Evolutionary conservation across 1,140 invertebrate genomes (phyloP), one percentile per base, ranked within the genome.

Genomic region (Philopotamus ludificatus): DNA sequence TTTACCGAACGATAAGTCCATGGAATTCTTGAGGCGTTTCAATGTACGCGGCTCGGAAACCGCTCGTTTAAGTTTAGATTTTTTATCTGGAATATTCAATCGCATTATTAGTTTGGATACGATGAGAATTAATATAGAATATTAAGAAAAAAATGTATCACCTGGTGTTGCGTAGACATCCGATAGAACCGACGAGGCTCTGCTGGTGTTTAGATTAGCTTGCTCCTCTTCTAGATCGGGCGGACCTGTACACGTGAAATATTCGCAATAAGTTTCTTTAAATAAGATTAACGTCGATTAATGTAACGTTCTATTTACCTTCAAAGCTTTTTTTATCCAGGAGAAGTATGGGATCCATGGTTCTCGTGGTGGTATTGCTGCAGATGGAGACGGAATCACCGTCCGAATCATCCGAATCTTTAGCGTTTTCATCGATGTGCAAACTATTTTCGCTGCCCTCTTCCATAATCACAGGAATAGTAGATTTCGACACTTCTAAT

Each of bases 241-340:
- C 18, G 21, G 34, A 8, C 54, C 54, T 57, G 20, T 8, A 42
- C n/a, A 39, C 34, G n/a, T 47, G 44, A 47, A 4, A 47, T 47
- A 47, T 9, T 21, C 7, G 18, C 8, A 47, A 7, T 10, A 10
- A 47, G 45, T 47, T 47, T 9, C 15, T 10, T 8, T 47, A 51
- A 7, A 20, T 51, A 8, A 22, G 18, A 51, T 51, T 20, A 9
- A 51, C 18, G 10, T 16, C 22, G 23, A 22, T 51, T 22, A 9
- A 51, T 9, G 22, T 20, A 50, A 50, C 20, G 23, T 25, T 41
- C 21, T 7, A 53, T 20, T 45, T 68, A 78, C 77, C 77, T 70
- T 77, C 71, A 65, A 73, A 75, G 50, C 74, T 73, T n/a, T 69
- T 34, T 51, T 75, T 77, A 54, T 74, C 73, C 2, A 77, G 61